Conservation (phyloP, 2,113 vertebrate genomes). For the Scomber colias region DNA sequence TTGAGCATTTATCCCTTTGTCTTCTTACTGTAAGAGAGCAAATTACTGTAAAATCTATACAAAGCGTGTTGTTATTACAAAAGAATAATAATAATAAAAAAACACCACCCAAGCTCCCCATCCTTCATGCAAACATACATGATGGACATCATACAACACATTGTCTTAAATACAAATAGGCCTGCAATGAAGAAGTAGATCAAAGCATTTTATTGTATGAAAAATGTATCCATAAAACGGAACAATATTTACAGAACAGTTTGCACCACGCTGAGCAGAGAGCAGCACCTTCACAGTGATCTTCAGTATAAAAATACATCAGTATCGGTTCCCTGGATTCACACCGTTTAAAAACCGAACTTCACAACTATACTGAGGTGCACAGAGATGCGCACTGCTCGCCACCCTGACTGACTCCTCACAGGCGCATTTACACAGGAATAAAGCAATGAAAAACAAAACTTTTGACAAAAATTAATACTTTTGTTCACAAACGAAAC, state of each 20-base stretch:
- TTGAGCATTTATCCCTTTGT: conserved; percentile 35
- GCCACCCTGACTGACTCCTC: conserved; percentile 7
- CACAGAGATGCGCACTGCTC: conserved; percentile 56
- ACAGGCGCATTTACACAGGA: conserved; percentile 32
- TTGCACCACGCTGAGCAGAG: conserved; percentile 64
- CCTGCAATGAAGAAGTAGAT: conserved; percentile 37
- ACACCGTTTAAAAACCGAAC: conserved; percentile 93
- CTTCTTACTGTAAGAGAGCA: neutral
- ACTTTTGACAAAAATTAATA: conserved; percentile 40
- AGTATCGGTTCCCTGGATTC: conserved; percentile 90
- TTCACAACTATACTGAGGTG: conserved; percentile 90
- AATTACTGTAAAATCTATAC: conserved; percentile 23
- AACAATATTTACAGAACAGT: conserved; percentile 84
- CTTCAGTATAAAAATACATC: conserved; percentile 89
- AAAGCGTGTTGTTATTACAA: conserved; percentile 9
- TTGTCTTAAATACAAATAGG: neutral
- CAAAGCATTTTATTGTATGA: conserved; percentile 76
- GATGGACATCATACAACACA: neutral
- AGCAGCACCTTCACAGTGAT: conserved; percentile 62
- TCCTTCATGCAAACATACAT: conserved; percentile 4
- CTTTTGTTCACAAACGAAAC: conserved; percentile 46
- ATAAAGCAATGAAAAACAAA: conserved; percentile 25
- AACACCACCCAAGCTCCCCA: neutral
- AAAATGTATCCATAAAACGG: conserved; percentile 82
- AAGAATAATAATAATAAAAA: neutral